phyloP scores from a whole-genome alignment of 2,888 invertebrate species.

The Apotomis betuletana region DNA sequence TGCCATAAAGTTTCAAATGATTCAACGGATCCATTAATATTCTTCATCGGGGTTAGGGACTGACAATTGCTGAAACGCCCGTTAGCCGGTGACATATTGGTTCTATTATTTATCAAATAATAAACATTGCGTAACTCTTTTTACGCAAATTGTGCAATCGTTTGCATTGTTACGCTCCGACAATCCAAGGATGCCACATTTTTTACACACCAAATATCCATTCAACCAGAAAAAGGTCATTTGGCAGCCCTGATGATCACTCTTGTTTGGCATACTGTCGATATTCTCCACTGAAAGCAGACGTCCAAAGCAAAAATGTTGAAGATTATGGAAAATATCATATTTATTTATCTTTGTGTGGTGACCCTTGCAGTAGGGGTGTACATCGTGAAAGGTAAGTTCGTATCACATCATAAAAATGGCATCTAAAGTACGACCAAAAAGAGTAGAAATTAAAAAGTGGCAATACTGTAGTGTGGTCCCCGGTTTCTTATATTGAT shows the following conservation, averaged over 20 bases:
- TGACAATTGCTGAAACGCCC: too few relatives aligned
- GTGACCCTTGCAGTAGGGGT: conserved; percentile 55
- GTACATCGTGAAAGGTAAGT: conserved; percentile 68
- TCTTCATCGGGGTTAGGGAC: too few relatives aligned
- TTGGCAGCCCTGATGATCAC: conserved; percentile 49
- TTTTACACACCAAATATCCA: conserved; percentile 59
- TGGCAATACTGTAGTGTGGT: too few relatives aligned
- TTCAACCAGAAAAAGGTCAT: conserved; percentile 62
- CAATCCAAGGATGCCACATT: conserved; percentile 75
- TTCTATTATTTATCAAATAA: background rate
- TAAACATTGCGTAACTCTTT: conserved; percentile 20
- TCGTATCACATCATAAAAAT: too few relatives aligned
- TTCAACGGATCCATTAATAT: too few relatives aligned
- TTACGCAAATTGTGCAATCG: conserved; percentile 35
- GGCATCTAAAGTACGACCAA: too few relatives aligned
- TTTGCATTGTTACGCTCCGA: conserved; percentile 56
- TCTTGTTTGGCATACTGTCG: conserved; percentile 49
- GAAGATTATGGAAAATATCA: conserved; percentile 46
- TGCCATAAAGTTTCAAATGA: too few relatives aligned
- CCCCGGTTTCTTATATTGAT: too few relatives aligned
- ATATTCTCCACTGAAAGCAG: conserved; percentile 45
- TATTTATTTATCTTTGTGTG: conserved; percentile 52
- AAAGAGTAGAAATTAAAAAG: too few relatives aligned
- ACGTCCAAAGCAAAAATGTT: conserved; percentile 48
- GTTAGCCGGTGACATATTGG: background rate